Evolutionary conservation across 2,888 invertebrate species (phyloP).

Genomic region (Melanostoma mellinum): DNA sequence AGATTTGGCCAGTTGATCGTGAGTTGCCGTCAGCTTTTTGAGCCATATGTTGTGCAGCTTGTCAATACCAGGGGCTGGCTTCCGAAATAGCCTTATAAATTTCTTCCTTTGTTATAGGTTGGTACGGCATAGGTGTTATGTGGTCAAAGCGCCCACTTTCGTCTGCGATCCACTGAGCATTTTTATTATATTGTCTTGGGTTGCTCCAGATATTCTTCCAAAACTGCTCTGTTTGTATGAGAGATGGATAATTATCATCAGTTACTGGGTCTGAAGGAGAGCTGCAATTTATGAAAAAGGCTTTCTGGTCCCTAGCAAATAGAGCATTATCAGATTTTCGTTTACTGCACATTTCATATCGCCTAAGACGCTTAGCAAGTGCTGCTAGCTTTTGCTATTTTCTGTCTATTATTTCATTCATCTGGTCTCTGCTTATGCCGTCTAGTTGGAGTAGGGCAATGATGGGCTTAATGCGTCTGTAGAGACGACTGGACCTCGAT

Average conservation of each 20-base stretch:
- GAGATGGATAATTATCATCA: background rate
- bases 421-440: background rate
- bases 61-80: background rate
- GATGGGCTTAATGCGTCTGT: background rate
- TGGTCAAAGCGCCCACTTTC: too few species aligned
- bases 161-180: too few species aligned
- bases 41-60: slow-evolving; percentile 3
- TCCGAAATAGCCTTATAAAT: background rate
- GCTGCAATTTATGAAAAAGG: background rate
- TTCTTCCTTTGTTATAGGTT: background rate
- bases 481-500: background rate
- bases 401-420: background rate
- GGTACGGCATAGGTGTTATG: background rate
- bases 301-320: background rate
- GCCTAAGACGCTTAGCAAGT: background rate
- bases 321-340: background rate
- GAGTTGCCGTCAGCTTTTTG: background rate
- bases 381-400: background rate
- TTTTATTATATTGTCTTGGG: background rate
- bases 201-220: slow-evolving; percentile 8
- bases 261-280: background rate
- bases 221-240: background rate
- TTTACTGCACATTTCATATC: background rate
- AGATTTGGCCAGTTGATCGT: background rate
- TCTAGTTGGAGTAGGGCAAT: background rate